Conservation (phyloP, 1,140 invertebrate species). For the Musca domestica region DNA sequence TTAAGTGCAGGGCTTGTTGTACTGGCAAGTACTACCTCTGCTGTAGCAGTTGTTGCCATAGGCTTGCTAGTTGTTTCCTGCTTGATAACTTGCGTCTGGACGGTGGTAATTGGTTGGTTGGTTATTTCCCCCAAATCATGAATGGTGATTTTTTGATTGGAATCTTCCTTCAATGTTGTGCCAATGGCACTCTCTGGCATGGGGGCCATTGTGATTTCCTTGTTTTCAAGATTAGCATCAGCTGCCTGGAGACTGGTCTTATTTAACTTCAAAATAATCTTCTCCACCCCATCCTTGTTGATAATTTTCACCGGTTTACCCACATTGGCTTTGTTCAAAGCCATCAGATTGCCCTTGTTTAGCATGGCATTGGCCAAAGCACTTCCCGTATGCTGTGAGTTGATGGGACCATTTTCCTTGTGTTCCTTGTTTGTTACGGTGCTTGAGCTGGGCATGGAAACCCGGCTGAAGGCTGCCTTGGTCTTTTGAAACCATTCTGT, state of each 20-base stretch:
- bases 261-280: constrained; percentile 42
- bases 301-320: constrained; percentile 43
- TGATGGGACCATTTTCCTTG: not conserved
- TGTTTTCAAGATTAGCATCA: not conserved
- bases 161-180: not conserved
- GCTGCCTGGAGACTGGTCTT: constrained; percentile 28
- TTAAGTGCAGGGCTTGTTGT: not conserved
- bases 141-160: not conserved
- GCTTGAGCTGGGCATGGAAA: not conserved
- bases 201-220: not conserved
- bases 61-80: not conserved
- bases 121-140: no score
- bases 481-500: constrained; percentile 54
- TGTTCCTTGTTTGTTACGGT: not conserved
- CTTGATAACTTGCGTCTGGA: no score
- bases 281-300: constrained; percentile 43
- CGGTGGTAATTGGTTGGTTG: no score
- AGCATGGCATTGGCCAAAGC: not conserved
- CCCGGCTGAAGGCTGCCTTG: constrained; percentile 38
- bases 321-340: constrained; percentile 17
- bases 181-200: not conserved
- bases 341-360: constrained; percentile 8
- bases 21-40: not conserved
- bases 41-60: not conserved
- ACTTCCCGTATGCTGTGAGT: not conserved